Conservation (phyloP, 2,888 invertebrate species). For the Agrilus biguttatus region DNA sequence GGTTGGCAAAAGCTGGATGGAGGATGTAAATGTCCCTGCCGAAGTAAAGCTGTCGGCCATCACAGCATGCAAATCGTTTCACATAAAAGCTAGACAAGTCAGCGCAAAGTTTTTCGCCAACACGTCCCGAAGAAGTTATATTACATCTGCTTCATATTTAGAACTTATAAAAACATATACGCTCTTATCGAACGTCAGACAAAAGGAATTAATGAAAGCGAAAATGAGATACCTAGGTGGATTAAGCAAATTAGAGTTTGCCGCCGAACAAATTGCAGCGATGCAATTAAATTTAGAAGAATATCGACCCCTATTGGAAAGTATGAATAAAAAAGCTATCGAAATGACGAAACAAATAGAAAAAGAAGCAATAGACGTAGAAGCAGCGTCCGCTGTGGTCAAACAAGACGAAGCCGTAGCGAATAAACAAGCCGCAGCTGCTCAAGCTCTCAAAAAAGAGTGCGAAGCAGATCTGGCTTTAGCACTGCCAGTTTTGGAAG, state of each 20-base stretch:
- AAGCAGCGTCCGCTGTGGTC: conserved; percentile 63
- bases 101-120: conserved; percentile 48
- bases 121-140: conserved; percentile 59
- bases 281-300: conserved; percentile 64
- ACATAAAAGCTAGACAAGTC: conserved; percentile 54
- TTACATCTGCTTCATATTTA: conserved; percentile 75
- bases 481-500: conserved; percentile 71
- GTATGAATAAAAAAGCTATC: conserved; percentile 55
- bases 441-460: conserved; percentile 71
- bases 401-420: conserved; percentile 78
- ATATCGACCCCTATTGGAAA: conserved; percentile 58
- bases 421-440: conserved; percentile 72
- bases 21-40: conserved; percentile 58
- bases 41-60: conserved; percentile 50
- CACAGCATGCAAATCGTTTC: conserved; percentile 76
- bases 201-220: conserved; percentile 55
- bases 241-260: conserved; percentile 63
- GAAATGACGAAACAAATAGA: conserved; percentile 67
- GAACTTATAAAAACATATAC: conserved; percentile 69
- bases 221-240: conserved; percentile 45
- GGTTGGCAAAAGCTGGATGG: conserved; percentile 63
- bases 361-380: conserved; percentile 60
- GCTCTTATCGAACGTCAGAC: conserved; percentile 52
- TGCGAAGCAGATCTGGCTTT: conserved; percentile 87
- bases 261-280: conserved; percentile 57